Evolutionary conservation across 2,797 vertebrate species (phyloP).

Genomic region (Sphenopsis melanotis): DNA sequence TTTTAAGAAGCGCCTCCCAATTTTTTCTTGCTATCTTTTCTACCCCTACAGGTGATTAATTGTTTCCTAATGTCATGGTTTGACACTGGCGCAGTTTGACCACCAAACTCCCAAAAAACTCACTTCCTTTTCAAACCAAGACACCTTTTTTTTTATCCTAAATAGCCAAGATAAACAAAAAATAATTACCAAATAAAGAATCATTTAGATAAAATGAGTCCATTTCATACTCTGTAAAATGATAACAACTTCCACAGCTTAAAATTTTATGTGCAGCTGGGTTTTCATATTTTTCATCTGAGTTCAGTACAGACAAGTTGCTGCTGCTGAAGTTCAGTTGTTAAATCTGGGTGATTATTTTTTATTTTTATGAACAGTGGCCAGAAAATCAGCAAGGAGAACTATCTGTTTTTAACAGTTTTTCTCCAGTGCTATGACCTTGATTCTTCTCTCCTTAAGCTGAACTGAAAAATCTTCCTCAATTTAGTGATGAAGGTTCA

Average conservation of each 20-base stretch:
- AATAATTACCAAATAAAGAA: neutral
- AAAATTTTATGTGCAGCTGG: neutral
- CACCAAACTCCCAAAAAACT: no score
- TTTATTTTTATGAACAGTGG: conserved; percentile 23
- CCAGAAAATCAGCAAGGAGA: neutral
- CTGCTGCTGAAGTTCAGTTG: conserved; percentile 9
- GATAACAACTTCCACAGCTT: neutral
- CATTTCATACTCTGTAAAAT: neutral
- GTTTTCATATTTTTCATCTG: neutral
- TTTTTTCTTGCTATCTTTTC: neutral
- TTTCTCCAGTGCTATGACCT: conserved; percentile 26
- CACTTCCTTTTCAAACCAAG: no score
- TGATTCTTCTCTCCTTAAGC: conserved; percentile 17
- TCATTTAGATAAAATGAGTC: neutral
- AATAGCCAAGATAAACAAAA: neutral
- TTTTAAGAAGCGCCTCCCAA: neutral
- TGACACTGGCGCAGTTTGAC: no score
- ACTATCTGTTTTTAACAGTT: conserved; percentile 3
- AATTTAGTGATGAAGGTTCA: conserved; percentile 38
- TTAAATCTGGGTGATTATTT: conserved; percentile 28
- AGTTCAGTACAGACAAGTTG: neutral
- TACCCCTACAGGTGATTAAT: neutral
- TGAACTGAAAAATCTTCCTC: conserved; percentile 27
- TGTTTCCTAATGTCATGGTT: neutral
- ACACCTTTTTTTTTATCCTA: neutral